Evolutionary conservation across 30 jellyfish, hydroid and myxozoan species (phyloP), one percentile per base, ranked within the genome.

Genomic region (Aurelia sp.): DNA sequence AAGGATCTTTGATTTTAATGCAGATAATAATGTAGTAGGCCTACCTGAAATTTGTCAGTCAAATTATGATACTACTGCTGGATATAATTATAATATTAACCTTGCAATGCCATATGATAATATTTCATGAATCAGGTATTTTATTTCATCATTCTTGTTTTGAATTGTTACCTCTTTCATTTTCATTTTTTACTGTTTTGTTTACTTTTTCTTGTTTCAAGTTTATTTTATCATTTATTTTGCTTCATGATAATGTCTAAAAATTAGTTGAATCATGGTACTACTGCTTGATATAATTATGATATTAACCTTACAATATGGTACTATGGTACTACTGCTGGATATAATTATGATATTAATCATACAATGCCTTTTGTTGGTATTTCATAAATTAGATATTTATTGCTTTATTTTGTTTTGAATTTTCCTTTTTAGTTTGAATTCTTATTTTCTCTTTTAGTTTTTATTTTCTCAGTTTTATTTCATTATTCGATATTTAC

Each of bases 21-120:
- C 16, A 22, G 96, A 76, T 30, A 71, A 52, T 23, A 57, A 21
- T 60, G 61, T 84, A 17, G 58, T 10, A 19, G 82, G 90, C 10
- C 61, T 91, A 40, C 96, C 96, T 16, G 86, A 91, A 12, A 89
- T 83, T 11, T 91, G 92, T 62, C 96, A 82, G 35, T 91, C 97
- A 4, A 76, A 31, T 52, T 91, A 75, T 71, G 93, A 91, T 76
- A 52, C 78, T 30, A 70, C 68, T 57, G 66, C 91, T 50, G 97
- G 97, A 3, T 91, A 84, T 52, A 82, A 91, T 74, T 91, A 84
- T 67, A 90, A 90, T 74, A 90, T 90, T 33, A 75, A 76, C 27
- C 78, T 90, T 37, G 77, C 78, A 11, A 81, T 90, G 23, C 97
- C 96, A 11, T 90, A 83, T 74, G 97, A 90, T 79, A 41, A 47